A percentile compares a stretch with the other conserved stretches of the same genome.
phyloP scores from a whole-genome alignment of 2,888 invertebrate genomes.

The Eupithecia subfuscata region DNA sequence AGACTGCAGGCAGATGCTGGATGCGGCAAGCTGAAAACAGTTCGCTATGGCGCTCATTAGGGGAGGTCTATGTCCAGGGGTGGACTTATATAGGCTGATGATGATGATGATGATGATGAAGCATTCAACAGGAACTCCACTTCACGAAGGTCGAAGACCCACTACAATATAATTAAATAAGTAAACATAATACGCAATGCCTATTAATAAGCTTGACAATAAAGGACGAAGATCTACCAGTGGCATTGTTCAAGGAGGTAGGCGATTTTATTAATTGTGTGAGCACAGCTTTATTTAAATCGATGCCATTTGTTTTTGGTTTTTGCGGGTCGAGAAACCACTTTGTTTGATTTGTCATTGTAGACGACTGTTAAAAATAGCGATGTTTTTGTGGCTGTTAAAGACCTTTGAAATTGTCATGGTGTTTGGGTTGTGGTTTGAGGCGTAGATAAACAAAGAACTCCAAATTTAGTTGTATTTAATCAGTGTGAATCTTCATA shows the following conservation, averaged over 20 bases:
- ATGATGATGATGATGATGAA: too few relatives aligned
- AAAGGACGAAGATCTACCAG: slow-evolving; percentile 37
- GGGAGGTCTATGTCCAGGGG: too few relatives aligned
- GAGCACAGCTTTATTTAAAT: slow-evolving; percentile 38
- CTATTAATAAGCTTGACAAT: slow-evolving; percentile 45
- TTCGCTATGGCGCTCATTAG: too few relatives aligned
- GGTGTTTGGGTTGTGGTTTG: neutral
- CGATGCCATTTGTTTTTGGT: slow-evolving; percentile 33
- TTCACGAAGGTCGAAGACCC: slow-evolving; percentile 15
- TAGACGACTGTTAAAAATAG: slow-evolving; percentile 19
- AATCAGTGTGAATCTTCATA: too few relatives aligned
- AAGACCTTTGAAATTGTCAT: neutral
- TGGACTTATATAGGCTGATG: too few relatives aligned
- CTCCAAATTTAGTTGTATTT: neutral
- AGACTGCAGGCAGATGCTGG: too few relatives aligned
- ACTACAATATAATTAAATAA: slow-evolving; percentile 26
- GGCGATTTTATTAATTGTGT: slow-evolving; percentile 39
- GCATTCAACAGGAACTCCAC: slow-evolving; percentile 18
- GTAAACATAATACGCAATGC: slow-evolving; percentile 33
- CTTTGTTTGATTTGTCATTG: slow-evolving; percentile 40
- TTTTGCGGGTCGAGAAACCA: slow-evolving; percentile 33
- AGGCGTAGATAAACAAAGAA: neutral
- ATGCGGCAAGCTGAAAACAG: too few relatives aligned
- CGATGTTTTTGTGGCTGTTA: neutral
- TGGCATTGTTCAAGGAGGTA: slow-evolving; percentile 36